phyloP scores from a whole-genome alignment of 2,113 vertebrate species.

The Serinus canaria region DNA sequence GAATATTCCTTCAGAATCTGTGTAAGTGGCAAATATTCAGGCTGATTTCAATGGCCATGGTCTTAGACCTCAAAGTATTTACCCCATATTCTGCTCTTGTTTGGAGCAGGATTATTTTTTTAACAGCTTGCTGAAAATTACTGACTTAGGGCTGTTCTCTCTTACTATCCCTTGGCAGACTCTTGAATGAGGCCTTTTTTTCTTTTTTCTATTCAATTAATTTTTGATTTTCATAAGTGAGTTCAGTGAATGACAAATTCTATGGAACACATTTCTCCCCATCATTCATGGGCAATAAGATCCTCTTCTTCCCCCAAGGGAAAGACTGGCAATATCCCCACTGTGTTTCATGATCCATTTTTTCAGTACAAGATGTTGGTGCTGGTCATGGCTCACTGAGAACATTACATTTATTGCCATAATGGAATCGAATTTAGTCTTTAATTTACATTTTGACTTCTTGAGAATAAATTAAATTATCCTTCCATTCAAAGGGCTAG shows the following conservation, averaged over 20 bases:
- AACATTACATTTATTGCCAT: background rate
- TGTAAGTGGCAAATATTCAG: fast-evolving
- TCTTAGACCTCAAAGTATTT: background rate
- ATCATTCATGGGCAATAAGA: background rate
- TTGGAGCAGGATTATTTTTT: background rate
- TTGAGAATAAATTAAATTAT: background rate
- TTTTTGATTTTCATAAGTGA: background rate
- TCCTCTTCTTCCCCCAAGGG: background rate
- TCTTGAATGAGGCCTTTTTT: background rate
- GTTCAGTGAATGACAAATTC: background rate
- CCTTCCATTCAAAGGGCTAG: background rate
- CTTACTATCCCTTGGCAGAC: background rate
- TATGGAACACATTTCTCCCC: background rate
- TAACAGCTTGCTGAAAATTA: background rate
- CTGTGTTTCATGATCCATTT: background rate
- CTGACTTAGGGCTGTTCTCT: background rate
- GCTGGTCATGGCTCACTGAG: background rate
- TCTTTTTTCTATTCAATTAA: background rate
- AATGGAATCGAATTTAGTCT: background rate
- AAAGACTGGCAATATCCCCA: background rate
- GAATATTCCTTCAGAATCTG: background rate
- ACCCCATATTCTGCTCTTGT: background rate
- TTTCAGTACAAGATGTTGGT: background rate
- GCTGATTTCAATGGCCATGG: background rate
- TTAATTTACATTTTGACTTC: background rate